A percentile compares a stretch with the other conserved stretches of the same genome.
These are phyloP conservation scores for Gymnoscopelus microlampas DNA, from an alignment of 2,797 vertebrate genomes.

Conservation along the genomic window DNA sequence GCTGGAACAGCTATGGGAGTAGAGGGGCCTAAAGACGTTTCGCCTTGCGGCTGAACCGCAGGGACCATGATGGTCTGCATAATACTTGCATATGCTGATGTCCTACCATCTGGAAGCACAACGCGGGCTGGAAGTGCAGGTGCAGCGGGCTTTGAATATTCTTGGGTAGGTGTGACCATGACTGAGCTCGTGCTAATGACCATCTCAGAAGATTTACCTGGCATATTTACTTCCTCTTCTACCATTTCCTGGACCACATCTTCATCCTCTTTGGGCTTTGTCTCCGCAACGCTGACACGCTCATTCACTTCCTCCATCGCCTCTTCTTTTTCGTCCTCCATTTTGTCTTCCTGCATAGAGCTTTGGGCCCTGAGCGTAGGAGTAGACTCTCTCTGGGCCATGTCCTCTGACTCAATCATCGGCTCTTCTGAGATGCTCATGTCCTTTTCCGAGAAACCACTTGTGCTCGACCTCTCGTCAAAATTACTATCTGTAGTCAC, in stretches of 20 bases:
- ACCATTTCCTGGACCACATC: constrained; percentile 40
- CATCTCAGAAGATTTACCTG: constrained; percentile 66
- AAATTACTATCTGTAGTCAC: constrained; percentile 70
- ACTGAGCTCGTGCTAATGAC: constrained; percentile 69
- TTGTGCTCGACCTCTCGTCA: constrained; percentile 74
- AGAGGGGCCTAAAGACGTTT: constrained; percentile 48
- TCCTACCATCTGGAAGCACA: constrained; percentile 83
- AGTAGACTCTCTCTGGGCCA: constrained; percentile 60
- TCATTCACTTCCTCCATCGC: constrained; percentile 59
- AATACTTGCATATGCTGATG: constrained; percentile 91
- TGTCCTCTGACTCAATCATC: constrained; percentile 69
- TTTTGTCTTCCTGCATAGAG: constrained; percentile 64
- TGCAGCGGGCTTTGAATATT: constrained; percentile 45
- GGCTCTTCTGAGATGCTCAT: constrained; percentile 79
- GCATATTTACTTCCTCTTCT: constrained; percentile 47
- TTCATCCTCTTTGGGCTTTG: constrained; percentile 50
- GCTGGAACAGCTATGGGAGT: constrained; percentile 38
- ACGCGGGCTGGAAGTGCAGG: constrained; percentile 68
- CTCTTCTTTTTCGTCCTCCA: constrained; percentile 68
- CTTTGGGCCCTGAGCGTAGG: constrained; percentile 58
- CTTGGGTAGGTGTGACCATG: constrained; percentile 58
- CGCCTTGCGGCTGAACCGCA: constrained; percentile 50
- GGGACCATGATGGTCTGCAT: constrained; percentile 91
- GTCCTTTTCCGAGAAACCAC: constrained; percentile 78
- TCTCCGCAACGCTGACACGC: constrained; percentile 47